Percentiles rank a stretch among this genome's conserved stretches.
These are phyloP conservation scores for Diuraphis noxia DNA, from an alignment of 1,140 invertebrate genomes.

Conservation along the genomic window DNA sequence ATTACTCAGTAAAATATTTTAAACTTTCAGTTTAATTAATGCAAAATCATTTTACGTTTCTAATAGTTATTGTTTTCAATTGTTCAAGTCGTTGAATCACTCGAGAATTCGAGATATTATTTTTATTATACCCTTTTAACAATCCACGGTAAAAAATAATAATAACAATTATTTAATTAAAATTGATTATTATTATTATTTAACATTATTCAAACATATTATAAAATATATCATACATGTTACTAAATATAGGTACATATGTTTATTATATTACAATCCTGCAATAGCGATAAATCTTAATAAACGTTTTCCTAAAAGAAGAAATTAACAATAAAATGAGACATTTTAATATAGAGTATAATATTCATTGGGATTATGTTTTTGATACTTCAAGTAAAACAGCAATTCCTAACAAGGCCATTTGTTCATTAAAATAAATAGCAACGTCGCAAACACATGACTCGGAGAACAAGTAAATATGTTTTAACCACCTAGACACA, in stretches of 20 bases:
- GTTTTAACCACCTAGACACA: slow-evolving; percentile 26
- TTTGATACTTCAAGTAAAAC: not conserved
- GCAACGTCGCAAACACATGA: slow-evolving; percentile 13
- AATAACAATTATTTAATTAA: not conserved
- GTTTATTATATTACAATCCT: not conserved
- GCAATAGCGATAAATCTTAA: not conserved
- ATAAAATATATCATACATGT: not conserved
- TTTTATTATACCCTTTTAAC: not conserved
- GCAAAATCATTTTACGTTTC: not conserved
- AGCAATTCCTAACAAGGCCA: not conserved
- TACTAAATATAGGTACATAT: too few relatives aligned
- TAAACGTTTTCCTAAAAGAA: not conserved
- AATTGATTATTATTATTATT: not conserved
- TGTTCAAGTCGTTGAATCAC: not conserved
- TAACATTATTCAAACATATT: not conserved
- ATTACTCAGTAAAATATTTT: not conserved
- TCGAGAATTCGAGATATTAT: not conserved
- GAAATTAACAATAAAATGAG: not conserved
- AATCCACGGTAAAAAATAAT: not conserved
- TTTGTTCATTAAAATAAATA: slow-evolving; percentile 24
- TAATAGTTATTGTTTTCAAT: not conserved
- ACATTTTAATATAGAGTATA: not conserved
- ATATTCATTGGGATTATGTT: not conserved
- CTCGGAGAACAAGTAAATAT: slow-evolving; percentile 8
- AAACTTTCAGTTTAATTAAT: not conserved